Conservation (phyloP, 2,888 invertebrate genomes). For the Standfussiana lucernea region DNA sequence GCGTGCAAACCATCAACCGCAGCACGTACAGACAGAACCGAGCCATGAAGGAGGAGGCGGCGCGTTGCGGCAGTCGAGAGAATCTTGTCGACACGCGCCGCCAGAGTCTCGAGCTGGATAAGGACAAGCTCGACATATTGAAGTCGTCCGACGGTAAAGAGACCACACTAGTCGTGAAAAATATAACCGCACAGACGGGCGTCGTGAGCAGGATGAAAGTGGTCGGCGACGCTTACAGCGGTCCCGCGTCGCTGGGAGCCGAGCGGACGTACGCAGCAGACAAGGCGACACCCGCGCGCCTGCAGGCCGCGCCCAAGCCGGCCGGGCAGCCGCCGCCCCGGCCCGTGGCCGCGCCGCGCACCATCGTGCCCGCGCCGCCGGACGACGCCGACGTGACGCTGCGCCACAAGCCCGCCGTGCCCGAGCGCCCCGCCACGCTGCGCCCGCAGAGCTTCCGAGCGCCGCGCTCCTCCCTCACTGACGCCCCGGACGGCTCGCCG, state of each 20-base stretch:
- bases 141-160: conserved; percentile 73
- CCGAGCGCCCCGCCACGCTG: conserved; percentile 94
- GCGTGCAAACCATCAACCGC: conserved; percentile 91
- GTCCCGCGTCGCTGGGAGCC: conserved; percentile 82
- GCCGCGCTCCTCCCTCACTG: conserved; percentile 78
- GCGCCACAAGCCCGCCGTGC: conserved; percentile 94
- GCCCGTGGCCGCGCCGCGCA: conserved; percentile 84
- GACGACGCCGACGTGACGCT: conserved; percentile 87
- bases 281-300: conserved; percentile 65
- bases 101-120: conserved; percentile 90
- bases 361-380: conserved; percentile 76
- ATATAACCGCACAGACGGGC: conserved; percentile 86
- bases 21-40: conserved; percentile 90
- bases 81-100: conserved; percentile 85
- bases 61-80: conserved; percentile 83
- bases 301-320: conserved; percentile 63
- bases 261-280: conserved; percentile 62
- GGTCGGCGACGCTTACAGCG: conserved; percentile 77
- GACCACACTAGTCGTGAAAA: conserved; percentile 81
- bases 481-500: conserved; percentile 76
- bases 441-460: conserved; percentile 90
- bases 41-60: conserved; percentile 87
- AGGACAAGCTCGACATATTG: conserved; percentile 83
- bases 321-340: conserved; percentile 74
- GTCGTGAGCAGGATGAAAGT: conserved; percentile 86